Evolutionary conservation across 2,888 invertebrate species (phyloP).

Genomic region (Cecidostiba fungosa): DNA sequence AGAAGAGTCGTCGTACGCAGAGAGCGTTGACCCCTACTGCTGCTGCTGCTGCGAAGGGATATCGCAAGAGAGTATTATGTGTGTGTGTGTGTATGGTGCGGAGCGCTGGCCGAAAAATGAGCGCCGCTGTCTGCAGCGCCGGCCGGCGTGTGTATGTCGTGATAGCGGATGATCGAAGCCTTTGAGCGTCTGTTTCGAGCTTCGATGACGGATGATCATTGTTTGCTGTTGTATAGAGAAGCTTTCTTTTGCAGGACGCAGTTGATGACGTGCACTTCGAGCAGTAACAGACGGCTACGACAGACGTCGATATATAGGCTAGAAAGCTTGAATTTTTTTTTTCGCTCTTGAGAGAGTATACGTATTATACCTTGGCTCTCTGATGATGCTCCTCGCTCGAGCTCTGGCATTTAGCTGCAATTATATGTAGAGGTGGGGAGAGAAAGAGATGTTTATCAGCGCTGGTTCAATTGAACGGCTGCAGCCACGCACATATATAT

Average conservation of each 20-base stretch:
- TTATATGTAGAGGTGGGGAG: slow-evolving; percentile 12
- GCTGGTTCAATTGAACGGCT: slow-evolving; percentile 12
- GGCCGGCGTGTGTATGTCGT: background rate
- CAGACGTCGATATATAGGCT: too few species aligned
- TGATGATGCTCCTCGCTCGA: background rate
- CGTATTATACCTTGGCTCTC: background rate
- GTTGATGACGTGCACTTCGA: too few species aligned
- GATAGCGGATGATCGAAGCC: slow-evolving; percentile 6
- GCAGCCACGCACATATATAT: background rate
- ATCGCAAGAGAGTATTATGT: background rate
- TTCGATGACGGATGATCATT: background rate
- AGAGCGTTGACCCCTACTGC: slow-evolving; percentile 47
- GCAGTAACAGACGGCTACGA: too few species aligned
- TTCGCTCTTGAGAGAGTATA: too few species aligned
- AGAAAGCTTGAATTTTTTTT: too few species aligned
- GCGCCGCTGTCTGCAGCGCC: background rate
- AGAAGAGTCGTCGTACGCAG: slow-evolving; percentile 1
- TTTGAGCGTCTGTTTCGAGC: background rate
- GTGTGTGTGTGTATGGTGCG: background rate
- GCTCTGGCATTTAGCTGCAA: slow-evolving; percentile 31
- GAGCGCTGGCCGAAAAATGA: background rate
- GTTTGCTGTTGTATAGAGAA: background rate
- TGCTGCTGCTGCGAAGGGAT: slow-evolving; percentile 13
- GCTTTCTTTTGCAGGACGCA: too few species aligned
- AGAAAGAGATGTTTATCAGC: slow-evolving; percentile 43